Base-by-base conservation (phyloP, 2,888 invertebrate genomes). In the Drosophila acutilabella region DNA sequence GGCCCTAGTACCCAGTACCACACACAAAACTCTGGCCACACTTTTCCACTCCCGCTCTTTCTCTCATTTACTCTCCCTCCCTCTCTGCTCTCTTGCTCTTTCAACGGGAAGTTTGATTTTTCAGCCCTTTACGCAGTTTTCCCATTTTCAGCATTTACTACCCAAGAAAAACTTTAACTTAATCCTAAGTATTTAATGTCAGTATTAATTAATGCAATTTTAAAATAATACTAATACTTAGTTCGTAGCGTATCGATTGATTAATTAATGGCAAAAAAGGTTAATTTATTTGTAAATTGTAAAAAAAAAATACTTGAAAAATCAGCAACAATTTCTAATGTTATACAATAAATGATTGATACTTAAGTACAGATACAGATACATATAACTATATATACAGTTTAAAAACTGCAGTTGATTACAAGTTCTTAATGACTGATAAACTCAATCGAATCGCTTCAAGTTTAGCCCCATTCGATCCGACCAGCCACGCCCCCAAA, bases 221-320 rank as follows among this genome's bases (percentile, higher is more conserved):
- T 30, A 41, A 45, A 52, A 41, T 14, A 14, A 33, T 7, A 8
- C 40, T 8, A 44, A 53, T 51, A 41, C 42, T 47, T 57, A 71
- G 65, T 65, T 60, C 41, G 13, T 50, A 64, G 50, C 61, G 64
- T 74, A 60, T 69, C 64, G 68, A 64, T 70, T 50, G 68, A 67
- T 67, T 42, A 44, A 30, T 30, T 42, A 44, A 30, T 30, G 71
- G 36, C 36, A 13, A 36, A 36, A 33, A 53, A 74, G 69, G 50
- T 64, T 62, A 64, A 66, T 75, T 80, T 52, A 81, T 81, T 87
- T 87, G 82, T 84, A 84, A 86, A 83, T 86, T 87, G 88, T 87
- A 84, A 73, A 85, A 73, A 84, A 64, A 50, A 66, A 65, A 47
- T 13, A 36, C 11, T 11, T 13, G 36, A 23, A 2, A 13, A 54